Evolutionary conservation across 37 sponge, comb jelly and placozoan species (phyloP).

Genomic region (Petrosia ficiformis): DNA sequence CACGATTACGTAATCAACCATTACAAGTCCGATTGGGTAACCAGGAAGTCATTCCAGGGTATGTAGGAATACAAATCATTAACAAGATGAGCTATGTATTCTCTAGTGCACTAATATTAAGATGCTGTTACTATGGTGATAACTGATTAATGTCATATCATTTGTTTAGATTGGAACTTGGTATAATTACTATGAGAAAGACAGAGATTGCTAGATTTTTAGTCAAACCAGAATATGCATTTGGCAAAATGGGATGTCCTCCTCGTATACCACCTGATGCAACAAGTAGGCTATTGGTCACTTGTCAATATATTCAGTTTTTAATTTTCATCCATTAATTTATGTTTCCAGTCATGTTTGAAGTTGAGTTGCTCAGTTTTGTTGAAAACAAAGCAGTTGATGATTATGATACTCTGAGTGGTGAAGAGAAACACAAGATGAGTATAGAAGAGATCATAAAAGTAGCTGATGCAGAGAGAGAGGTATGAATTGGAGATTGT

Average conservation of each 20-base stretch:
- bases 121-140: too few species aligned
- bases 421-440: constrained; percentile 40
- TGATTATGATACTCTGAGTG: constrained; percentile 27
- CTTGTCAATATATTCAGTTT: neutral
- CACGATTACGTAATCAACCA: constrained; percentile 66
- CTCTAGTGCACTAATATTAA: too few species aligned
- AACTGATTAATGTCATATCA: too few species aligned
- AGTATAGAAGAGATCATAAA: constrained; percentile 50
- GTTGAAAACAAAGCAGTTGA: constrained; percentile 72
- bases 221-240: constrained; percentile 69
- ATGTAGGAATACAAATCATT: constrained; percentile 7
- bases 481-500: constrained; percentile 19
- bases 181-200: constrained; percentile 73
- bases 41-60: constrained; percentile 68
- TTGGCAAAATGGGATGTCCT: constrained; percentile 89
- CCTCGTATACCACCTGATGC: constrained; percentile 91
- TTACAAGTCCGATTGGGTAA: constrained; percentile 75
- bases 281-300: constrained; percentile 58
- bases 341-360: constrained; percentile 63
- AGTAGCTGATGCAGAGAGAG: constrained; percentile 61
- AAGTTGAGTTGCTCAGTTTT: constrained; percentile 86
- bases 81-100: too few species aligned
- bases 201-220: constrained; percentile 84
- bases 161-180: constrained; percentile 55
- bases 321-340: constrained; percentile 5